These are phyloP conservation scores for Hirundichthys speculiger DNA, from an alignment of 2,113 vertebrate genomes.

Conservation along the genomic window DNA sequence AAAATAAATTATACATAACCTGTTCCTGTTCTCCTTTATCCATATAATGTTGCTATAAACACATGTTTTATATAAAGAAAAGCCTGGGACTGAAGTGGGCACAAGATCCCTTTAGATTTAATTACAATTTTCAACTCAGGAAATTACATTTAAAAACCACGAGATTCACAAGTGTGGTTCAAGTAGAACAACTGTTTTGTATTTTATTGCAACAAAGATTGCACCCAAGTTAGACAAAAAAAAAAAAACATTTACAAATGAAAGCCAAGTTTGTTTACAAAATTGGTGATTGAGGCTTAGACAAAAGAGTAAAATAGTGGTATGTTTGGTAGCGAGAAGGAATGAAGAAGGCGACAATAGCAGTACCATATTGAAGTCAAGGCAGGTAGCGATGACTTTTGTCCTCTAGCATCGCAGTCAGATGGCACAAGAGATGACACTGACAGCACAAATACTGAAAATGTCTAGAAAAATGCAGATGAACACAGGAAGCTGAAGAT, in stretches of 20 bases:
- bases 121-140: too few relatives aligned
- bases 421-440: conserved; percentile 58
- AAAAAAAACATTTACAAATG: conserved; percentile 75
- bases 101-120: too few relatives aligned
- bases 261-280: conserved; percentile 69
- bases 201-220: conserved; percentile 82
- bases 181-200: conserved; percentile 80
- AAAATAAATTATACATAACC: conserved; percentile 86
- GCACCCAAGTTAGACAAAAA: conserved; percentile 74
- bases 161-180: conserved; percentile 48
- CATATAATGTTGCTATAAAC: too few relatives aligned
- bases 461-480: conserved; percentile 17
- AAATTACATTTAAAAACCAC: conserved; percentile 11
- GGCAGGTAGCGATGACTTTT: conserved; percentile 66
- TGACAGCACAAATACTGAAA: conserved; percentile 65
- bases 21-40: conserved; percentile 41
- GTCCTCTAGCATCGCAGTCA: conserved; percentile 75
- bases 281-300: conserved; percentile 59
- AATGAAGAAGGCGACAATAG: conserved; percentile 55
- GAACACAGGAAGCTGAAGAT: background rate
- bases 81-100: too few relatives aligned
- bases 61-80: too few relatives aligned
- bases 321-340: conserved; percentile 60
- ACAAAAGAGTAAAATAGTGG: conserved; percentile 75
- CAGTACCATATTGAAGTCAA: conserved; percentile 75